These are phyloP conservation scores for Grammomys dolichurus DNA, from an alignment of 2,113 vertebrate species.

Conservation along the genomic window DNA sequence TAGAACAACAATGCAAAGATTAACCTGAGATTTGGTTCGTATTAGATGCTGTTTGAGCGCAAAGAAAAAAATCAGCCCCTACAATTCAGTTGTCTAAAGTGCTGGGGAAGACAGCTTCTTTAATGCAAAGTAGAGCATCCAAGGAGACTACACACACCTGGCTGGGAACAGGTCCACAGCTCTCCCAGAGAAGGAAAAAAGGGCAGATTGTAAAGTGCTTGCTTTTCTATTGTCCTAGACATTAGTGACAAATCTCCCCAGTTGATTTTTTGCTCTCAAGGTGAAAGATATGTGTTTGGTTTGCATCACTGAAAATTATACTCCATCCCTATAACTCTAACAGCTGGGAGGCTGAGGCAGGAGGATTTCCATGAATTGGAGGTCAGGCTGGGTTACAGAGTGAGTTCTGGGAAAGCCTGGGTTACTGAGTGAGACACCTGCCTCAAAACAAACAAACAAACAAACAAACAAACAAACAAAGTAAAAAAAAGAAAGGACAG, in stretches of 20 bases:
- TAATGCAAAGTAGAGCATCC: not conserved
- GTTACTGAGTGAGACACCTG: not conserved
- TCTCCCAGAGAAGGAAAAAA: not conserved
- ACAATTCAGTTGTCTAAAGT: not conserved
- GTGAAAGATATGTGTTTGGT: slow-evolving; percentile 29
- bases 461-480: not conserved
- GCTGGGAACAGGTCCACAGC: not conserved
- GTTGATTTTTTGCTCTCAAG: slow-evolving; percentile 21
- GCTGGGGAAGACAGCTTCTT: not conserved
- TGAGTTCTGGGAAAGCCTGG: not conserved
- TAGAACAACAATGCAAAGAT: slow-evolving; percentile 15
- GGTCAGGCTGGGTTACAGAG: not conserved
- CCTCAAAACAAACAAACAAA: not conserved
- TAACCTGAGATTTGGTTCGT: slow-evolving; percentile 38
- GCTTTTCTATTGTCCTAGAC: slow-evolving; percentile 47
- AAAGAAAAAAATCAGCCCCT: not conserved
- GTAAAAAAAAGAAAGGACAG: not conserved
- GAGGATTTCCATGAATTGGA: not conserved
- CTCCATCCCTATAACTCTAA: not conserved
- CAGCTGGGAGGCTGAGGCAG: not conserved
- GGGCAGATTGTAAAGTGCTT: slow-evolving; percentile 4
- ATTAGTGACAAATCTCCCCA: slow-evolving; percentile 33
- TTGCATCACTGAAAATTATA: not conserved
- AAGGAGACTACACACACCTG: not conserved
- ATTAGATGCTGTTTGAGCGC: not conserved